Conservation (phyloP, 2,797 vertebrate genomes). For the Enteromius treurensis region DNA sequence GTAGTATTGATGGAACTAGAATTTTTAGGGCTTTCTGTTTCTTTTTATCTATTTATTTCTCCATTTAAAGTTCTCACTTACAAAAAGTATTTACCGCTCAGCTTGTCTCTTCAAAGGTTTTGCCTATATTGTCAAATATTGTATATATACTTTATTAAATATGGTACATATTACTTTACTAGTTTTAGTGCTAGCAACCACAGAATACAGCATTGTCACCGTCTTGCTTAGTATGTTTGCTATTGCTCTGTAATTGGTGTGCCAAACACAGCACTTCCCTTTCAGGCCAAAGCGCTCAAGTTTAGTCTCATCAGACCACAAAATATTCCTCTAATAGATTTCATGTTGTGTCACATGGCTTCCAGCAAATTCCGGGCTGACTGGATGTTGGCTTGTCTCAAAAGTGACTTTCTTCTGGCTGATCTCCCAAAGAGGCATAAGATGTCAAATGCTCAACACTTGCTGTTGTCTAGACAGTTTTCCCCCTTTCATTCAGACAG, state of each 20-base stretch:
- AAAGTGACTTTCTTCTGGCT: conserved; percentile 9
- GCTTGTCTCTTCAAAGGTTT: neutral
- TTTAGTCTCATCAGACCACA: conserved; percentile 31
- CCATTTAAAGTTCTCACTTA: neutral
- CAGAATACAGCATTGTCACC: neutral
- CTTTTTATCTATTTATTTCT: conserved; percentile 1
- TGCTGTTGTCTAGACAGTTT: neutral
- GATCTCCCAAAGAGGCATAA: neutral
- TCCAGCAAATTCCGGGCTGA: conserved; percentile 24
- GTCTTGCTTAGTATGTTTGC: neutral
- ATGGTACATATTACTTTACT: neutral
- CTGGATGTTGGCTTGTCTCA: conserved; percentile 6
- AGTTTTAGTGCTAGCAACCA: conserved; percentile 1
- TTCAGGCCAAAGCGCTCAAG: conserved; percentile 18
- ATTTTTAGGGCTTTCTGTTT: neutral
- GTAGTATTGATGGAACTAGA: neutral
- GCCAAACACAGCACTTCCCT: conserved; percentile 5
- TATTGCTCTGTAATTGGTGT: neutral
- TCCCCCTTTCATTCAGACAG: neutral
- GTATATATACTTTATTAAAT: neutral
- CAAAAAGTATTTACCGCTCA: neutral
- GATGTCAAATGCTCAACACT: neutral
- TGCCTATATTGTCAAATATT: neutral
- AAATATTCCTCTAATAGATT: neutral
- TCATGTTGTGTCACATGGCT: conserved; percentile 18